A percentile compares a stretch with the other conserved stretches of the same genome.
These are phyloP conservation scores for Cebidichthys violaceus DNA, from an alignment of 2,113 vertebrate species.

Conservation along the genomic window DNA sequence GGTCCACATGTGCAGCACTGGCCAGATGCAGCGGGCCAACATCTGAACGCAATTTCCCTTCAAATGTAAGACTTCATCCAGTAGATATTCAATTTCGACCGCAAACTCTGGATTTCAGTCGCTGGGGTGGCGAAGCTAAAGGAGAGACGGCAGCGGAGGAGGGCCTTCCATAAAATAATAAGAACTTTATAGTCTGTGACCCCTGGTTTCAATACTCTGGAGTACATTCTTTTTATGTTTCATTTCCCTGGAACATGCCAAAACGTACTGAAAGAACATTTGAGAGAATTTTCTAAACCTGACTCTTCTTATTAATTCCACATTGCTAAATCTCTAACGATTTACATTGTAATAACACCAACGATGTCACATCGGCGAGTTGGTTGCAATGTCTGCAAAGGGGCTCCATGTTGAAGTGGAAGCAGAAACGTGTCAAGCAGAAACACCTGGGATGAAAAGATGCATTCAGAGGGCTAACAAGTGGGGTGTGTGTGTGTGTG, in stretches of 20 bases:
- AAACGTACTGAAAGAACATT: constrained; percentile 39
- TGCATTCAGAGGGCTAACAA: background rate
- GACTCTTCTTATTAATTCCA: background rate
- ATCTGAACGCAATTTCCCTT: constrained; percentile 83
- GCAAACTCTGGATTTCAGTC: constrained; percentile 60
- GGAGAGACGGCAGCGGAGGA: constrained; percentile 22
- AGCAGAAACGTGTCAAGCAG: background rate
- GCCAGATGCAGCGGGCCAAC: constrained; percentile 72
- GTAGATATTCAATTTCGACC: constrained; percentile 72
- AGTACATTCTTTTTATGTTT: constrained; percentile 58
- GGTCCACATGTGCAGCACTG: constrained; percentile 55
- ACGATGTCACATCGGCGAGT: constrained; percentile 26
- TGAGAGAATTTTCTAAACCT: constrained; percentile 34
- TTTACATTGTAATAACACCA: constrained; percentile 25
- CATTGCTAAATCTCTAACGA: constrained; percentile 13
- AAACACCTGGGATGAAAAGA: constrained; percentile 13
- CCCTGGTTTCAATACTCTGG: constrained; percentile 68
- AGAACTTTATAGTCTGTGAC: constrained; percentile 70
- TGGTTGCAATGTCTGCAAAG: constrained; percentile 5
- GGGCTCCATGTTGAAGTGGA: background rate
- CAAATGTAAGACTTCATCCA: constrained; percentile 79
- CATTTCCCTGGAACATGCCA: constrained; percentile 40
- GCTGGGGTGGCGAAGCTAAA: constrained; percentile 49
- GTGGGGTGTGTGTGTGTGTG: too few relatives aligned
- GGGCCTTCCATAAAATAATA: constrained; percentile 74